Base-by-base conservation (phyloP, 2,113 vertebrate genomes). In the Accipiter virgatus region DNA sequence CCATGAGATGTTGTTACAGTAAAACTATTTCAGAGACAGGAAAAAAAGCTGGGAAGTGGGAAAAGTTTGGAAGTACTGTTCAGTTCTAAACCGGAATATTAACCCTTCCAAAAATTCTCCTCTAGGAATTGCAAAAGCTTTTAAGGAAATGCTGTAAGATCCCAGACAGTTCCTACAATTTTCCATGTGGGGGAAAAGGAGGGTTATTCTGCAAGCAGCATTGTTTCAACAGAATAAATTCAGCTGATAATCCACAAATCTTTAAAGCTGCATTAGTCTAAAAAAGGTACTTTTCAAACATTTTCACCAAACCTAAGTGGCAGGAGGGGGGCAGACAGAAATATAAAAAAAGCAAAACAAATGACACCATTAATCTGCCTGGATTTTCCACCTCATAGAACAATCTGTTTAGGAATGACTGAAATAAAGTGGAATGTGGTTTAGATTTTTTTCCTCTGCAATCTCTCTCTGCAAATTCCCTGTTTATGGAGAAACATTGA, bases 401-500 rank as follows among this genome's bases (percentile, higher is more conserved):
- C 96, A 96, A 98, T 98, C 97, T 97, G 97, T 98, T 98, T 97
- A 96, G 97, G 97, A 98, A 98, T 96, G 96, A 98, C 96, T 97
- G 97, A 98, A 98, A 98, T 95, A 97, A 98, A 97, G 97, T 95
- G 93, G 95, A 97, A 95, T 94, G 94, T 83, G 74, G 48, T 79
- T 96, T 95, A 89, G 83, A 91, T 86, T 87, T 82, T 90, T 67
- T 29, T 77, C 58, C 81, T n/a, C 74, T 56, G 22, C 81, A 92
- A 75, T 83, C 61, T 91, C 89, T 95, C 59, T 66, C 68, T 84
- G 70, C 93, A 93, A 92, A 88, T 95, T 97, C 91, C 95, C 95
- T 96, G 97, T 98, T 98, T 97, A 97, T 97, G 95, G 97, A 92
- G 96, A 97, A 98, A 93, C 45, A 61, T 5, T 92, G 96, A 95